Base-by-base conservation (phyloP, 2,113 vertebrate genomes). In the Polyodon spathula region DNA sequence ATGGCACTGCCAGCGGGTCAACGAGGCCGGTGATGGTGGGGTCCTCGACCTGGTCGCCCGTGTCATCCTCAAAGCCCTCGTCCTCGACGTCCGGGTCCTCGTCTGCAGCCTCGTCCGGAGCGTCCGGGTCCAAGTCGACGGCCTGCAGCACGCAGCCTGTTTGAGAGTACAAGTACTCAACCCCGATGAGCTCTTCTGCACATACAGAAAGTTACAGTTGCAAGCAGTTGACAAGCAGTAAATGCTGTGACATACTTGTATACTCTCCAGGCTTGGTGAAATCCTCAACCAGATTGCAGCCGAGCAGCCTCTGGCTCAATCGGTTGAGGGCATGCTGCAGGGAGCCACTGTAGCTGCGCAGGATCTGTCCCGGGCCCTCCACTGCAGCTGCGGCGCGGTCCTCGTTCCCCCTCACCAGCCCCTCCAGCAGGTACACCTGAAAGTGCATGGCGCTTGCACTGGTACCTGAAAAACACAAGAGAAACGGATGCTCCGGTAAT, bases 361-460 rank as follows among this genome's bases (percentile, higher is more conserved):
- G 27, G 42, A 63, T 39, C 8, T 41, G 40, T 38, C 53, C 11
- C 0, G 54, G 8, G 43, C 61, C 61, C 48, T 56, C 56, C 39
- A 62, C 42, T 40, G 54, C 54, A 2, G 16, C 37, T 54, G 44
- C 41, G 53, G 57, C 57, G 1, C 54, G 14, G 43, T n/a, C n/a
- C 46, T 63, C 61, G 50, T 63, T 63, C 61, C 61, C 56, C 16
- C 37, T 41, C 61, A 63, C 56, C 54, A 56, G 44, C 12, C 61
- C 54, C 14, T 63, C 61, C 12, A 63, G 54, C 10, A 63, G 54
- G 56, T 63, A 63, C 12, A 41, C 61, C n/a, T 63, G 54, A 55
- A 63, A 63, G 57, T 57, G 61, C 10, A 7, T 54, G 55, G 54
- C 60, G 43, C 52, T 54, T 51, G 60, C 60, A 62, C 60, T 53